These are phyloP conservation scores for Parauchenoglanis ngamensis DNA, from an alignment of 2,797 vertebrate genomes.

Conservation along the genomic window DNA sequence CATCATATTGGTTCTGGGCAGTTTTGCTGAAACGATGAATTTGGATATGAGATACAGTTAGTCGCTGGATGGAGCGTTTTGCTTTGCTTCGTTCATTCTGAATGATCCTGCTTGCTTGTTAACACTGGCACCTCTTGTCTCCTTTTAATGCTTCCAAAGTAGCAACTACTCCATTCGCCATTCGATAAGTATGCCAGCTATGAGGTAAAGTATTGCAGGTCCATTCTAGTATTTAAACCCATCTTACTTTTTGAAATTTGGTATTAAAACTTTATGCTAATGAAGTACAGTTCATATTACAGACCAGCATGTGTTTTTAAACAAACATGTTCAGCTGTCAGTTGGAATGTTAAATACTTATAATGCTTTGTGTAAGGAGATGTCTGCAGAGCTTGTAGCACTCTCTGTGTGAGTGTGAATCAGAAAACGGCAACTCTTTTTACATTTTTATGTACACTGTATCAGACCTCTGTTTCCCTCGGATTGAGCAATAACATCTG, in stretches of 20 bases:
- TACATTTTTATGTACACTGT: background rate
- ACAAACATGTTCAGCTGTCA: background rate
- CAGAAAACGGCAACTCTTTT: background rate
- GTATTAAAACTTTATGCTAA: background rate
- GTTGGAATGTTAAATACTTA: background rate
- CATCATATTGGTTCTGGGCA: no score
- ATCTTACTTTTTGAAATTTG: background rate
- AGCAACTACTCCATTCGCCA: conserved; percentile 87
- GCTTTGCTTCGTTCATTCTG: conserved; percentile 3
- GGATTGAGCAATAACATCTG: conserved; percentile 14
- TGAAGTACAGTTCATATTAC: background rate
- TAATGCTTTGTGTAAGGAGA: background rate
- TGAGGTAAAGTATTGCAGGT: conserved; percentile 79
- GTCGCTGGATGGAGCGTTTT: background rate
- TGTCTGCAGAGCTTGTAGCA: background rate
- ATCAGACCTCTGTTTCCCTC: background rate
- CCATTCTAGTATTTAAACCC: background rate
- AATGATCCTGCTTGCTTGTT: conserved; percentile 58
- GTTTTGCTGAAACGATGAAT: background rate
- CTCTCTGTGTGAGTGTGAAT: background rate
- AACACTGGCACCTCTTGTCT: conserved; percentile 74
- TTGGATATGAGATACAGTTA: background rate
- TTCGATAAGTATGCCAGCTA: conserved; percentile 85
- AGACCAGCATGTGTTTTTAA: background rate
- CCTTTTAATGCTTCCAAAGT: conserved; percentile 79